These are phyloP conservation scores for Panagrolaimus sp. DNA, from an alignment of 1,140 invertebrate species.

Conservation along the genomic window DNA sequence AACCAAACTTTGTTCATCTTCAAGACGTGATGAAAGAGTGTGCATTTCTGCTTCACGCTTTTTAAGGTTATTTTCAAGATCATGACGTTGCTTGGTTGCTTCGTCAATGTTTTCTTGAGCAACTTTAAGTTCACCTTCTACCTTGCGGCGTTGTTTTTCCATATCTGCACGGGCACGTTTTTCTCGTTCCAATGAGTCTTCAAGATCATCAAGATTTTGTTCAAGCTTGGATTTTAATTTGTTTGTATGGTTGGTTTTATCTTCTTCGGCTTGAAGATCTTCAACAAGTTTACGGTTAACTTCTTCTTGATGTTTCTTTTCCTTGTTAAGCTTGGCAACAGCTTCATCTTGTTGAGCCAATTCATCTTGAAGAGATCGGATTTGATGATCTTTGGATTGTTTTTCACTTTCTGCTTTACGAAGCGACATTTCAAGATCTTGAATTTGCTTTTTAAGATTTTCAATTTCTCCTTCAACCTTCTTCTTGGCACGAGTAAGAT, in stretches of 20 bases:
- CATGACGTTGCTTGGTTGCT: conserved; percentile 37
- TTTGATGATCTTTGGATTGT: conserved; percentile 96
- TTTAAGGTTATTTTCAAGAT: conserved; percentile 55
- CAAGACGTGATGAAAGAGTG: conserved; percentile 69
- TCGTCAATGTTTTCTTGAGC: conserved; percentile 71
- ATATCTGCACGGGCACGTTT: conserved; percentile 95
- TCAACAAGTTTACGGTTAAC: conserved; percentile 87
- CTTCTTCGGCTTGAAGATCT: conserved; percentile 91
- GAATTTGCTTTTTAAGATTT: conserved; percentile 57
- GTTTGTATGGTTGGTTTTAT: conserved; percentile 98
- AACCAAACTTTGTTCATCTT: conserved; percentile 93
- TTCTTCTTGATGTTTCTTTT: conserved; percentile 93
- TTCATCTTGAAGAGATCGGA: conserved; percentile 94
- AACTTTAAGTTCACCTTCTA: conserved; percentile 94
- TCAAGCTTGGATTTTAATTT: conserved; percentile 87
- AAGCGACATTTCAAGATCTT: conserved; percentile 59
- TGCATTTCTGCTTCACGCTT: conserved; percentile 55
- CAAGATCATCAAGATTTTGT: conserved; percentile 77
- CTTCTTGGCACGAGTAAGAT: conserved; percentile 56
- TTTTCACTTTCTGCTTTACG: conserved; percentile 75
- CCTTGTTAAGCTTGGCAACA: conserved; percentile 98
- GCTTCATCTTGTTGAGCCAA: conserved; percentile 98
- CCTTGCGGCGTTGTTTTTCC: conserved; percentile 87
- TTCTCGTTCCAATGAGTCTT: conserved; percentile 94
- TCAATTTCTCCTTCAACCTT: conserved; percentile 55